Evolutionary conservation across 2,888 invertebrate species (phyloP), one percentile per base, ranked within the genome.

Genomic region (Nomada ruficornis): DNA sequence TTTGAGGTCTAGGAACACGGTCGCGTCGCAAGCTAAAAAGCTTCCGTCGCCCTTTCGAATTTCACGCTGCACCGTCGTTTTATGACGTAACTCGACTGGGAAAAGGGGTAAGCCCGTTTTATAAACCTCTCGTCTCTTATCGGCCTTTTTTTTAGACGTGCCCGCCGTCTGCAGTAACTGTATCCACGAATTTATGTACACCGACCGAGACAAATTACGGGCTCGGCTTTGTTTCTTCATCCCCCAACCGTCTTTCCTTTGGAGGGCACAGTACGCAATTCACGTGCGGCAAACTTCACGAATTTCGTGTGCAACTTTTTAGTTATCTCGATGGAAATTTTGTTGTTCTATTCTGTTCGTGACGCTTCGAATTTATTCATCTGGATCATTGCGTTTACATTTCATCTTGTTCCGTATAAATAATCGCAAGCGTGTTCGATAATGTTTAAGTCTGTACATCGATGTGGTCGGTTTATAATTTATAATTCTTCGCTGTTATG

Each of bases 51-150:
- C 54, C 62, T 55, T 65, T 36, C 52, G 65, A 64, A 44, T 57
- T 69, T 69, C 69, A 69, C 69, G 60, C 20, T 60, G 73, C 65
- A 65, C 44, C 64, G 26, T 65, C 65, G 44, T 73, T 77, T 77
- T 60, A 77, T 23, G 77, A 54, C 55, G 52, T 60, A 64, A n/a
- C 57, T 57, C 44, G 26, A 57, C 44, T 9, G 10, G 47, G 26
- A 29, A 68, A 52, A 29, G 44, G 44, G 57, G 69, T 69, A 62
- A 75, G 52, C 64, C 62, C 20, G 62, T 69, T 75, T 75, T 62
- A 75, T 69, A 62, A 69, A 69, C 69, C 75, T 52, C 36, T 52
- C 60, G 52, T 36, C 36, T 36, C 36, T 36, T 36, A 36, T 36
- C 36, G 36, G 36, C 1, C 36, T 7, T 36, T 36, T 36, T 62